These are phyloP conservation scores for Hesperophylax magnus DNA, from an alignment of 1,140 invertebrate genomes.

Conservation along the genomic window DNA sequence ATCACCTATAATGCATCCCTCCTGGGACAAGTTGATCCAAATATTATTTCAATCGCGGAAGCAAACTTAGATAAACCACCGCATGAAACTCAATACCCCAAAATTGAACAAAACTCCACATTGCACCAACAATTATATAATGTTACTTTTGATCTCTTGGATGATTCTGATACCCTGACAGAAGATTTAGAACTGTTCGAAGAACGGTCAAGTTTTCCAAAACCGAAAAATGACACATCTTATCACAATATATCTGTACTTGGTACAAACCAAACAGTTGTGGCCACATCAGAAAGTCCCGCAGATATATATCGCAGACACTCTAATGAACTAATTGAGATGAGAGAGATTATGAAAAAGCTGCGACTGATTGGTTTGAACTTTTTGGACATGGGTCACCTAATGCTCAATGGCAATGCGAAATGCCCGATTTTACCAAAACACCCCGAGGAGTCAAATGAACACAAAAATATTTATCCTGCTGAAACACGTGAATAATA, in stretches of 20 bases:
- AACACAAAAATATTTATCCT: neutral
- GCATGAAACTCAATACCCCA: neutral
- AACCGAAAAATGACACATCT: neutral
- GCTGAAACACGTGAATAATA: too few species aligned
- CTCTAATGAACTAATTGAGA: conserved; percentile 21
- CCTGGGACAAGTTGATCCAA: neutral
- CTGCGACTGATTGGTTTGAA: conserved; percentile 46
- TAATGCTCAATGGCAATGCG: conserved; percentile 37
- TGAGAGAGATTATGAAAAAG: conserved; percentile 32
- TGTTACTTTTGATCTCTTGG: neutral
- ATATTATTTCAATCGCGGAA: neutral
- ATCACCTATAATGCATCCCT: neutral
- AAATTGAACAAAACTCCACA: neutral
- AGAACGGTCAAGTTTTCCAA: neutral
- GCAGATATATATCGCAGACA: neutral
- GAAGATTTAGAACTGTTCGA: neutral
- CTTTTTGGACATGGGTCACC: conserved; percentile 51
- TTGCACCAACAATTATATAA: neutral
- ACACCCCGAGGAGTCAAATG: neutral
- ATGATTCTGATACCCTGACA: neutral
- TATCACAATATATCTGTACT: neutral
- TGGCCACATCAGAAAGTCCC: neutral
- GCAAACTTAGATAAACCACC: neutral
- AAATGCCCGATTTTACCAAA: conserved; percentile 44
- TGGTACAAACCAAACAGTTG: neutral